phyloP scores from a whole-genome alignment of 2,888 invertebrate species.

The Caenorhabditis sp. region DNA sequence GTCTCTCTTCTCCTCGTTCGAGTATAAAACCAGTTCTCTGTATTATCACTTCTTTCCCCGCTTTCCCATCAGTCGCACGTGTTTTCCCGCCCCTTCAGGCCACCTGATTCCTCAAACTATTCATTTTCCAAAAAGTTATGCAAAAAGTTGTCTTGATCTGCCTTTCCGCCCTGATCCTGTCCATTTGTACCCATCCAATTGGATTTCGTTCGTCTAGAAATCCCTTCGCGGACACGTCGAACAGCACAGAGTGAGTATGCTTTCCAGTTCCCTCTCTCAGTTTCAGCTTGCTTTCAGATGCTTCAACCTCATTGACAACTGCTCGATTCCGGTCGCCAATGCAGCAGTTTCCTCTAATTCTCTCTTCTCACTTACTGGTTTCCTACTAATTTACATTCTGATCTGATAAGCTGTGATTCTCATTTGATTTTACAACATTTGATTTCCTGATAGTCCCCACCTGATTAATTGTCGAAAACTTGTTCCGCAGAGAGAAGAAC shows the following conservation, averaged over 20 bases:
- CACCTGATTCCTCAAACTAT: background rate
- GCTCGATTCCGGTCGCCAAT: background rate
- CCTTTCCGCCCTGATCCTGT: background rate
- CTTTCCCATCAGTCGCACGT: background rate
- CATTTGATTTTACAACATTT: background rate
- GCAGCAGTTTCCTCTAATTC: background rate
- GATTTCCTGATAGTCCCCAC: background rate
- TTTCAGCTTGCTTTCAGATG: background rate
- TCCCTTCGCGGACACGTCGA: background rate
- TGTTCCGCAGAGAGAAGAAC: background rate
- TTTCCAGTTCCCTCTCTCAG: background rate
- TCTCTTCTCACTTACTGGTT: background rate
- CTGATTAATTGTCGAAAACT: background rate
- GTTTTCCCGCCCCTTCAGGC: background rate
- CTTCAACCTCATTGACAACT: background rate
- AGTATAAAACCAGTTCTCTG: conserved; percentile 10
- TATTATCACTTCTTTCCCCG: conserved; percentile 1
- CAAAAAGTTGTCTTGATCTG: background rate
- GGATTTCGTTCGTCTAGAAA: background rate
- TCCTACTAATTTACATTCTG: background rate
- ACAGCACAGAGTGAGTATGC: background rate
- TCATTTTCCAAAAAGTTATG: background rate
- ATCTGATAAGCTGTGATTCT: background rate
- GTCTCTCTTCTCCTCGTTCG: background rate
- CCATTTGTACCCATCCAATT: background rate